Percentiles rank a stretch among this genome's conserved stretches.
Evolutionary conservation across 2,797 vertebrate genomes (phyloP).

Genomic region (Catamblyrhynchus diadema): DNA sequence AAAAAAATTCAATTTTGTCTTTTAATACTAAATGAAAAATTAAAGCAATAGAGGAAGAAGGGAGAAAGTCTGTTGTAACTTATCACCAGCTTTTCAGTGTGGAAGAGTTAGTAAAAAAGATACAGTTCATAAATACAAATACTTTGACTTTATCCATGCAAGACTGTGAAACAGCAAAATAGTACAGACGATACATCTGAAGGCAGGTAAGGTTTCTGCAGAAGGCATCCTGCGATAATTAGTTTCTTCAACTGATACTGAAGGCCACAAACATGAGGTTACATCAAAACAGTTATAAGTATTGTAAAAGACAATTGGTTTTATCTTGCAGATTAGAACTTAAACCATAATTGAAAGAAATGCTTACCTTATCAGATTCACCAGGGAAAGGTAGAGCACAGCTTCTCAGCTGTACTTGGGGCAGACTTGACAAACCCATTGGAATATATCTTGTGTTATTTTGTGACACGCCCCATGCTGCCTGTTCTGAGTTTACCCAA

Average conservation of each 20-base stretch:
- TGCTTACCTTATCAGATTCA: constrained; percentile 32
- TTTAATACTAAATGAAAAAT: neutral
- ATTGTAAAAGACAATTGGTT: neutral
- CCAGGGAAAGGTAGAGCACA: neutral
- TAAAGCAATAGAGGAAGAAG: neutral
- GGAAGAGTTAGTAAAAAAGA: neutral
- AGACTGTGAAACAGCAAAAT: neutral
- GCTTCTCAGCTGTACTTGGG: constrained; percentile 25
- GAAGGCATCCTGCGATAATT: neutral
- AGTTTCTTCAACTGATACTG: neutral
- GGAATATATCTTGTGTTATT: constrained; percentile 8
- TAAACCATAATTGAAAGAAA: neutral
- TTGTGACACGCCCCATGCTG: neutral
- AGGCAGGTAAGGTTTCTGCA: neutral
- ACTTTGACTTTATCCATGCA: neutral
- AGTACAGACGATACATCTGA: neutral
- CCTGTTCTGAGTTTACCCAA: neutral
- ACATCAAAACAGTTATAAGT: neutral
- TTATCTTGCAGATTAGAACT: neutral
- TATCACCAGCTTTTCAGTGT: neutral
- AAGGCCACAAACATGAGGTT: neutral
- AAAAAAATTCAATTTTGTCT: neutral
- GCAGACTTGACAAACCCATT: neutral
- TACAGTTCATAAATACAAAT: neutral
- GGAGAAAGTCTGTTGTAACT: neutral